phyloP scores from a whole-genome alignment of 30 jellyfish, hydroid and myxozoan species.

The Calvadosia cruxmelitensis region DNA sequence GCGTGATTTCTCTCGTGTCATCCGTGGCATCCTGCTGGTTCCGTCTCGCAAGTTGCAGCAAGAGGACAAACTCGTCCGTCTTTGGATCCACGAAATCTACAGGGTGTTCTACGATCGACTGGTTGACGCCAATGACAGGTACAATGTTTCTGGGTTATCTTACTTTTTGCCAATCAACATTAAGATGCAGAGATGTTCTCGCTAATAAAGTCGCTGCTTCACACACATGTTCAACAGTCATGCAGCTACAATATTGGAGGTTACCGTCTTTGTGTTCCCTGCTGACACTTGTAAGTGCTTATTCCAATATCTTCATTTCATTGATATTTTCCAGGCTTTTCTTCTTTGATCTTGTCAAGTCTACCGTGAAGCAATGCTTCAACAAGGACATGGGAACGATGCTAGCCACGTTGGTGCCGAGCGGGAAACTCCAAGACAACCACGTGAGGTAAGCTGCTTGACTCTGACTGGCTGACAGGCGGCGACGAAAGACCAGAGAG shows the following conservation, averaged over 20 bases:
- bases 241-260: too few relatives aligned
- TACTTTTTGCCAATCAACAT: too few relatives aligned
- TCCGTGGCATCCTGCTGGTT: slow-evolving; percentile 88
- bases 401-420: slow-evolving; percentile 56
- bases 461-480: too few relatives aligned
- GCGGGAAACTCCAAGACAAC: slow-evolving; percentile 74
- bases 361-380: slow-evolving; percentile 62
- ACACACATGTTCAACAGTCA: too few relatives aligned
- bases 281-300: too few relatives aligned
- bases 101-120: slow-evolving; percentile 92
- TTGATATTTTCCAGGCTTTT: slow-evolving; percentile 17
- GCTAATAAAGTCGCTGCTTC: too few relatives aligned
- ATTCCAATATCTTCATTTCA: too few relatives aligned
- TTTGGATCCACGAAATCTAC: slow-evolving; percentile 95
- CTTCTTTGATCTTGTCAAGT: slow-evolving; percentile 67
- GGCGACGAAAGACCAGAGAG: too few relatives aligned
- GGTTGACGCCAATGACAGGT: slow-evolving; percentile 83
- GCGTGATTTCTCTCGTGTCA: slow-evolving; percentile 91
- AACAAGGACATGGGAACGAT: slow-evolving; percentile 65
- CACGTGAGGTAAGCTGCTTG: slow-evolving; percentile 65
- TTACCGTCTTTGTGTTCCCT: too few relatives aligned
- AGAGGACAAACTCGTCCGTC: slow-evolving; percentile 81
- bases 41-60: slow-evolving; percentile 55
- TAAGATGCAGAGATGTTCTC: too few relatives aligned
- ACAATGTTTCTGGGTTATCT: background rate